Evolutionary conservation across 2,888 invertebrate species (phyloP).

Genomic region (Tetramorium bicarinatum): DNA sequence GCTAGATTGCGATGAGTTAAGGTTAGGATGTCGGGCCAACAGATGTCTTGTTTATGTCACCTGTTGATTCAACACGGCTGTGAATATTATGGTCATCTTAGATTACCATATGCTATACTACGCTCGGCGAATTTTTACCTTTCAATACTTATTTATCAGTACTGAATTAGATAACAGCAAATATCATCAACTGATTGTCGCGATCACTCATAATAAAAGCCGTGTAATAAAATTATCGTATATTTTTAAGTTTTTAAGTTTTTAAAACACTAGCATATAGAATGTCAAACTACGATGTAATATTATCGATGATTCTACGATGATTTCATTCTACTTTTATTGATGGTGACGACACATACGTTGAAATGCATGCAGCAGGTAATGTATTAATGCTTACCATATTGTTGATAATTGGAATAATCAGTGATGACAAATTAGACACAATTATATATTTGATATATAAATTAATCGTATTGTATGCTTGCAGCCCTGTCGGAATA

Average conservation of each 20-base stretch:
- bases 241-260: background rate
- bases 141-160: background rate
- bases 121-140: background rate
- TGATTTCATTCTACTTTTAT: slow-evolving; percentile 20
- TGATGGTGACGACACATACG: background rate
- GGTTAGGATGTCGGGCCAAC: background rate
- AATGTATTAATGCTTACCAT: background rate
- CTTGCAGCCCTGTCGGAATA: background rate
- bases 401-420: background rate
- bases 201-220: background rate
- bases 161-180: background rate
- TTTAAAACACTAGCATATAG: background rate
- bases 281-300: background rate
- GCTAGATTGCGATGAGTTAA: background rate
- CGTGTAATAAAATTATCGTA: background rate
- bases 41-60: slow-evolving; percentile 39
- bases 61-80: slow-evolving; percentile 29
- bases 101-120: background rate
- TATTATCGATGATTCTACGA: slow-evolving; percentile 19
- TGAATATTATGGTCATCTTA: background rate
- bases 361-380: background rate
- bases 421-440: background rate
- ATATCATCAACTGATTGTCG: background rate
- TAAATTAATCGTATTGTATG: background rate
- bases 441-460: background rate